phyloP scores from a whole-genome alignment of 2,888 invertebrate genomes.

The Tolmerus cingulatus region DNA sequence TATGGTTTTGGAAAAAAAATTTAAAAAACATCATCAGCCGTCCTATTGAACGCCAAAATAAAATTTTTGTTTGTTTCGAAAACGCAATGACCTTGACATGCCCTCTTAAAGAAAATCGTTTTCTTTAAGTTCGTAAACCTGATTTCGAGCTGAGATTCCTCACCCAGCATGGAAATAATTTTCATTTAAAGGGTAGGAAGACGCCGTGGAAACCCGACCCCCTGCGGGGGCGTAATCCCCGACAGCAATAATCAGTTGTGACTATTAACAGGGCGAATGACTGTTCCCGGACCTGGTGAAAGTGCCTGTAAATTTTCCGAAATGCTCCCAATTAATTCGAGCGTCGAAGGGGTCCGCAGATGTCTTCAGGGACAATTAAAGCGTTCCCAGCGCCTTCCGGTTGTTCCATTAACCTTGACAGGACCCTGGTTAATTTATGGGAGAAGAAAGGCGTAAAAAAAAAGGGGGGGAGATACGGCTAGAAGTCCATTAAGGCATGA shows the following conservation, averaged over 20 bases:
- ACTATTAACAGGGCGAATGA: not conserved
- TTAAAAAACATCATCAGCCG: too few relatives aligned
- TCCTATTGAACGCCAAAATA: too few relatives aligned
- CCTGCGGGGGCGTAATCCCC: not conserved
- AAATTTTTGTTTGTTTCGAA: too few relatives aligned
- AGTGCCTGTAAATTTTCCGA: not conserved
- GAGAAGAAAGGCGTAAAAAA: not conserved
- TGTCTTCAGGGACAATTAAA: not conserved
- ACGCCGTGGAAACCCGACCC: not conserved
- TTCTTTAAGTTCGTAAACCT: not conserved
- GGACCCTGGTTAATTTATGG: not conserved
- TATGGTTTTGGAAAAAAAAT: too few relatives aligned
- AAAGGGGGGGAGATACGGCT: not conserved
- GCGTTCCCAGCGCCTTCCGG: not conserved
- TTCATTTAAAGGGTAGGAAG: not conserved
- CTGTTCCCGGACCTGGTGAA: not conserved
- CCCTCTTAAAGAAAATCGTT: too few relatives aligned
- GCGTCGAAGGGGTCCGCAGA: not conserved
- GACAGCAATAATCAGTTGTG: not conserved
- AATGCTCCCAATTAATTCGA: not conserved
- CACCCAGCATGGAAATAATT: not conserved
- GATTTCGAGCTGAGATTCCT: not conserved
- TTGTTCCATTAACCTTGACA: not conserved
- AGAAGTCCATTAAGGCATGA: slow-evolving; percentile 14
- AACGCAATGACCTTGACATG: not conserved